Conservation (phyloP, 1,140 invertebrate species). For the Brachionus sp. region DNA sequence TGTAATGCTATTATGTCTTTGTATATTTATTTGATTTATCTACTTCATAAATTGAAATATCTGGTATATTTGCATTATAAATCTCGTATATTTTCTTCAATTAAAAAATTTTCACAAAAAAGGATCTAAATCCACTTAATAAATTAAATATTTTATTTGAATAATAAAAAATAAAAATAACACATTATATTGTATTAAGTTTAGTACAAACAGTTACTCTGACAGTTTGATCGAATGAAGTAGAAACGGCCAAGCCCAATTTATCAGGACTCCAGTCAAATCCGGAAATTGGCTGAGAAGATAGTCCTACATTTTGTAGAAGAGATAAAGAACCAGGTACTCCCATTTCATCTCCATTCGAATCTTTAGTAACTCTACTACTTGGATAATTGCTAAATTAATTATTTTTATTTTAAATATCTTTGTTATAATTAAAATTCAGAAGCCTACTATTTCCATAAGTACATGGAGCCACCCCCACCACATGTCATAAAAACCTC, state of each 20-base stretch:
- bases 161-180: constrained; percentile 5
- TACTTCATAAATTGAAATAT: neutral
- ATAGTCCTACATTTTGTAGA: constrained; percentile 74
- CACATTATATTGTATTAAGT: constrained; percentile 64
- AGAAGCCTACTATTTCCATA: constrained; percentile 83
- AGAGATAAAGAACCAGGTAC: constrained; percentile 71
- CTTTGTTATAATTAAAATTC: neutral
- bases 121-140: neutral
- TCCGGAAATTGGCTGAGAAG: constrained; percentile 80
- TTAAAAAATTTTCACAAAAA: neutral
- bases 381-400: constrained; percentile 74
- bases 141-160: neutral
- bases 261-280: constrained; percentile 90
- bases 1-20: neutral
- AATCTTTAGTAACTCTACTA: constrained; percentile 67
- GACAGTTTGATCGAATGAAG: constrained; percentile 86
- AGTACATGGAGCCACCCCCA: constrained; percentile 75
- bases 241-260: constrained; percentile 77
- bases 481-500: constrained; percentile 88
- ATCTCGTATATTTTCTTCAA: neutral
- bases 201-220: constrained; percentile 82
- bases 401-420: neutral
- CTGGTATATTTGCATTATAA: neutral
- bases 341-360: constrained; percentile 69
- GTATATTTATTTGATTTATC: neutral